A percentile compares a stretch with the other conserved stretches of the same genome.
Evolutionary conservation across 1,140 invertebrate genomes (phyloP).

Genomic region (Drosophila biarmipes): DNA sequence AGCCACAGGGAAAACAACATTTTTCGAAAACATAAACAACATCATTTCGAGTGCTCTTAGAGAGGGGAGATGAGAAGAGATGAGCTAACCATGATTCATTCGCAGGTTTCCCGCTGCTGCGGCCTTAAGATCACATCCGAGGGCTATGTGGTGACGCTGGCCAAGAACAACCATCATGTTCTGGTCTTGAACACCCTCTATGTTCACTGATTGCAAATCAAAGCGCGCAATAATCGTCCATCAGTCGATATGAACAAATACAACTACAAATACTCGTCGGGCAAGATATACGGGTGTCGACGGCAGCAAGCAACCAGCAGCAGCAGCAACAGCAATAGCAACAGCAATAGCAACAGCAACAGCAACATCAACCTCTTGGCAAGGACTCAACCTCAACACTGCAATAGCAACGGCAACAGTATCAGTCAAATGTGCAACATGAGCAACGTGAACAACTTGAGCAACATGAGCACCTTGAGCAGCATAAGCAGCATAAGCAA

Average conservation of each 20-base stretch:
- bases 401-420: not conserved
- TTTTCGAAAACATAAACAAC: too few relatives aligned
- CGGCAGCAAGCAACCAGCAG: constrained; percentile 35
- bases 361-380: constrained; percentile 2
- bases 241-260: constrained; percentile 77
- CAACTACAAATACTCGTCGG: constrained; percentile 73
- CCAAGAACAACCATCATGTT: constrained; percentile 99
- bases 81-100: constrained; percentile 11
- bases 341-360: not conserved
- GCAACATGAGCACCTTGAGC: not conserved
- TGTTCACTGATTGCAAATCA: constrained; percentile 90
- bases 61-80: not conserved
- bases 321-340: not conserved
- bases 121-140: constrained; percentile 98
- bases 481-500: not conserved
- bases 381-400: constrained; percentile 7
- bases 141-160: constrained; percentile 97
- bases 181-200: constrained; percentile 97
- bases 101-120: constrained; percentile 97
- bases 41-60: too few relatives aligned
- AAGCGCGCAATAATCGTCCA: constrained; percentile 74
- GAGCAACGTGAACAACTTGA: not conserved
- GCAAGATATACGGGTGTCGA: constrained; percentile 68
- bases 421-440: not conserved
- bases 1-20: not conserved